A percentile compares a stretch with the other conserved stretches of the same genome.
Evolutionary conservation across 2,797 vertebrate species (phyloP).

Genomic region (Carapus acus): DNA sequence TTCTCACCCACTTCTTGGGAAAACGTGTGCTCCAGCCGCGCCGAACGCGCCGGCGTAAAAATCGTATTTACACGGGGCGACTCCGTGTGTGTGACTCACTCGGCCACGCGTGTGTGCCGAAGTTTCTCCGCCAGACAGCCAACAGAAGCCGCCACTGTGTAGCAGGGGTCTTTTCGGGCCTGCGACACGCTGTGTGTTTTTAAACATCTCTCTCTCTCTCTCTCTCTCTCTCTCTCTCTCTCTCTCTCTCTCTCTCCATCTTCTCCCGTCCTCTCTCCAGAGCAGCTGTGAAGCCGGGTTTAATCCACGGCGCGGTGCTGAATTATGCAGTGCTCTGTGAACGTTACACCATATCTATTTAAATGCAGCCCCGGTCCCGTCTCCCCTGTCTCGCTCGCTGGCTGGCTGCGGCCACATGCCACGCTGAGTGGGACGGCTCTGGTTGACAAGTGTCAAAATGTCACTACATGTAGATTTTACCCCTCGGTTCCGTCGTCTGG

Average conservation of each 20-base stretch:
- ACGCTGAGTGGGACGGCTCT: slow-evolving; percentile 18
- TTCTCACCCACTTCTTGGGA: slow-evolving; percentile 52
- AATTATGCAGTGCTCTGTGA: slow-evolving; percentile 62
- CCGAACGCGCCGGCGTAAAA: slow-evolving; percentile 32
- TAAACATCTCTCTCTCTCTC: slow-evolving; percentile 59
- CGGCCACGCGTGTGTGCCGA: slow-evolving; percentile 32
- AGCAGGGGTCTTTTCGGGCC: slow-evolving; percentile 54
- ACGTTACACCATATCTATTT: slow-evolving; percentile 58
- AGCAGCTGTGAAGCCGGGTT: slow-evolving; percentile 64
- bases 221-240: too few species aligned
- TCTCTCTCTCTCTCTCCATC: too few species aligned
- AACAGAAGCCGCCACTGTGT: slow-evolving; percentile 40
- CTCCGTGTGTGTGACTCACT: slow-evolving; percentile 37
- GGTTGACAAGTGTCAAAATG: slow-evolving; percentile 5
- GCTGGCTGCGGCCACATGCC: slow-evolving; percentile 34
- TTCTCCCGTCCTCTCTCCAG: too few species aligned
- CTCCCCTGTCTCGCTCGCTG: slow-evolving; percentile 21
- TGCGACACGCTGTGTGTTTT: slow-evolving; percentile 56
- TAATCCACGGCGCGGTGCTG: slow-evolving; percentile 58
- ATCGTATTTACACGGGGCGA: slow-evolving; percentile 20
- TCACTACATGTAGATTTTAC: slow-evolving; percentile 8
- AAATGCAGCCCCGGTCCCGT: slow-evolving; percentile 49
- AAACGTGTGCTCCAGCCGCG: slow-evolving; percentile 53
- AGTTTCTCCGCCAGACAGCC: slow-evolving; percentile 26
- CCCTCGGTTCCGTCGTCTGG: neutral